Conservation (phyloP, 2,888 invertebrate species). For the Orchesellides sinensis region DNA sequence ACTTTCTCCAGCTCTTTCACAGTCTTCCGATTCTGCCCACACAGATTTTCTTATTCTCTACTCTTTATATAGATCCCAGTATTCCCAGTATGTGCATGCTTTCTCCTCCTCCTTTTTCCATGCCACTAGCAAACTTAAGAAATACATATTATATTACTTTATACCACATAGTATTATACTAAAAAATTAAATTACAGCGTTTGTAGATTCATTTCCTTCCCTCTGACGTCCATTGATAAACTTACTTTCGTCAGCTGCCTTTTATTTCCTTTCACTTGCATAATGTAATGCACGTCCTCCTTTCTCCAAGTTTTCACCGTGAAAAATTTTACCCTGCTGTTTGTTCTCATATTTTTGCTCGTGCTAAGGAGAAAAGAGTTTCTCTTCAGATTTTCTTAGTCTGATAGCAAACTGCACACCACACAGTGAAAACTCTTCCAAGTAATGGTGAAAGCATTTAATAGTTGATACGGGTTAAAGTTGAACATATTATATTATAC, state of each 20-base stretch:
- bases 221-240: conserved; percentile 60
- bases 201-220: background rate
- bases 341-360: too few relatives aligned
- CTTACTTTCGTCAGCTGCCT: conserved; percentile 62
- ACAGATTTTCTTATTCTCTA: background rate
- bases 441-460: background rate
- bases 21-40: conserved; percentile 41
- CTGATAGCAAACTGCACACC: too few relatives aligned
- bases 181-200: too few relatives aligned
- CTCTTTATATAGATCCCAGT: background rate
- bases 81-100: conserved; percentile 14
- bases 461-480: too few relatives aligned
- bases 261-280: conserved; percentile 12
- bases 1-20: too few relatives aligned
- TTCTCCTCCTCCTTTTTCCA: conserved; percentile 14
- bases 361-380: too few relatives aligned
- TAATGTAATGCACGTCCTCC: background rate
- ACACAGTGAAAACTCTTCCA: background rate
- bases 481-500: too few relatives aligned
- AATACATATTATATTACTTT: background rate
- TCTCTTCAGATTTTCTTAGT: too few relatives aligned
- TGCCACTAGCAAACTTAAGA: background rate
- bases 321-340: conserved; percentile 28
- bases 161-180: background rate
- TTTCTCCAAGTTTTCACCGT: background rate